These are phyloP conservation scores for Sorex araneus DNA, from an alignment of 2,113 vertebrate species.

Conservation along the genomic window DNA sequence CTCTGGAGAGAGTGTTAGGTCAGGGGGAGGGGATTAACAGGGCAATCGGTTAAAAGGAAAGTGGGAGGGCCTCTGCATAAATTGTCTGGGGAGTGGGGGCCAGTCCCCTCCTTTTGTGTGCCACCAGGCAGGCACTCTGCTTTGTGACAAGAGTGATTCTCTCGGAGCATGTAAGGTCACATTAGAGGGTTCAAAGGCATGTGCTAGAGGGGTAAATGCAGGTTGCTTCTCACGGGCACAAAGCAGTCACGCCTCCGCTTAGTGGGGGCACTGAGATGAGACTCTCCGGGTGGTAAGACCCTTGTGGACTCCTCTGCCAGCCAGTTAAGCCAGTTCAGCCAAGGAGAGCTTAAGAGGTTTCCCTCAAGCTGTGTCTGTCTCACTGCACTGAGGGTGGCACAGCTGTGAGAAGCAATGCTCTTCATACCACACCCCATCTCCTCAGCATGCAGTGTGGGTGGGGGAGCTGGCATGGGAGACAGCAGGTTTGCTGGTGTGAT, in stretches of 20 bases:
- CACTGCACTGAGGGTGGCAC: background rate
- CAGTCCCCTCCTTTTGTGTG: background rate
- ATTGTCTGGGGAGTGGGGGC: background rate
- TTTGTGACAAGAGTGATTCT: conserved; percentile 1
- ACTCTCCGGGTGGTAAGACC: background rate
- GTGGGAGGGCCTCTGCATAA: background rate
- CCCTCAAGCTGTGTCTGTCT: background rate
- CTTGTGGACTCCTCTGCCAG: rapidly evolving
- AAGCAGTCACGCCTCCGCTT: background rate
- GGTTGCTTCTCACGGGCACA: background rate
- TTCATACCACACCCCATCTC: background rate
- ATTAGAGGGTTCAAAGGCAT: background rate
- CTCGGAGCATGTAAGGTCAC: background rate
- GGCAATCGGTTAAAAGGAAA: background rate
- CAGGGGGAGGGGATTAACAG: background rate
- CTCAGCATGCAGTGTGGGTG: background rate
- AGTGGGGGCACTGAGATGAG: background rate
- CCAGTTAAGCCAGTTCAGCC: too few relatives aligned
- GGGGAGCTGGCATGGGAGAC: background rate
- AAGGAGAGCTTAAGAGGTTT: too few relatives aligned
- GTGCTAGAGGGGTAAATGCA: background rate
- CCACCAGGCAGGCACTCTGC: conserved; percentile 24
- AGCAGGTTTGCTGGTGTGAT: background rate
- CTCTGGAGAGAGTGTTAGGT: conserved; percentile 45
- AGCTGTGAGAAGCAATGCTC: background rate